These are phyloP conservation scores for Tamias sibiricus DNA, from an alignment of 2,113 vertebrate species.

Conservation along the genomic window DNA sequence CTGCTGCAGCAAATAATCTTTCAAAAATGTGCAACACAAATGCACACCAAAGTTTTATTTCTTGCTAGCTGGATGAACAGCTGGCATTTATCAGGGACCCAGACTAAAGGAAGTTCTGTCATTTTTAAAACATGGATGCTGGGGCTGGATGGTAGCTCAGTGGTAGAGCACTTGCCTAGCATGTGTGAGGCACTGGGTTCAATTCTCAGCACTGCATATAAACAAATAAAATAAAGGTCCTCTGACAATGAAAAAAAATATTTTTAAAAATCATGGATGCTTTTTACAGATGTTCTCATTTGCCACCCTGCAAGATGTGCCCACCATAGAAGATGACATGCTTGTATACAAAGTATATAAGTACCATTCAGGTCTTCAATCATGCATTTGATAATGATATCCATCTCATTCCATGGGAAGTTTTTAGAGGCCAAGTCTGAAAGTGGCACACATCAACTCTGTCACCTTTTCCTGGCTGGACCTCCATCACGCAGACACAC, in stretches of 20 bases:
- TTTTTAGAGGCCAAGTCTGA: not conserved
- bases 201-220: too few species aligned
- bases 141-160: too few species aligned
- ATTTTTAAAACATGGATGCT: not conserved
- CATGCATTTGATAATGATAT: too few species aligned
- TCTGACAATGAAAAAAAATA: too few species aligned
- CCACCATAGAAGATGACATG: too few species aligned
- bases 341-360: too few species aligned
- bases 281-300: not conserved
- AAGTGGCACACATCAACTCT: not conserved
- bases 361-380: too few species aligned
- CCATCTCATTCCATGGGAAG: too few species aligned
- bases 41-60: not conserved
- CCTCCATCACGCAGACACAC: not conserved
- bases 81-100: not conserved
- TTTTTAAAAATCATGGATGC: not conserved
- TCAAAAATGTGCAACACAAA: not conserved
- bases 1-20: slow-evolving; percentile 41
- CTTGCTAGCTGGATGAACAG: not conserved
- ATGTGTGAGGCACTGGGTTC: too few species aligned
- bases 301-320: not conserved
- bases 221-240: too few species aligned
- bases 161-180: too few species aligned
- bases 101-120: not conserved
- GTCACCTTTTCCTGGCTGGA: not conserved